A percentile compares a stretch with the other conserved stretches of the same genome.
Conservation (phyloP, 2,797 vertebrate genomes). For the Cossypha polioptera region DNA sequence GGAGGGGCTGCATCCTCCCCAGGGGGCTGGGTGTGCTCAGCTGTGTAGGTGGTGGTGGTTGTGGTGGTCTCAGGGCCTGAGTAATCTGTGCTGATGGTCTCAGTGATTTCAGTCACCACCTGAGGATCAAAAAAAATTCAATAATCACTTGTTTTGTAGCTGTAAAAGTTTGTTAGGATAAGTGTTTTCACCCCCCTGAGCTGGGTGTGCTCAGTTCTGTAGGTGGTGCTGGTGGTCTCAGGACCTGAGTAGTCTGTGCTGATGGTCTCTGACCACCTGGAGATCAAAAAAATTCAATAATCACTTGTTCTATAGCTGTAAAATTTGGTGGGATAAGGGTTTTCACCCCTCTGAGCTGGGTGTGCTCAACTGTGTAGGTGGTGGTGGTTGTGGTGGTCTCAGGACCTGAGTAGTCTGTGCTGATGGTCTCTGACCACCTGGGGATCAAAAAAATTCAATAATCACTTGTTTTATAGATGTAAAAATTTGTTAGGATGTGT, state of each 20-base stretch:
- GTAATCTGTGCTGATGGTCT: constrained; percentile 6
- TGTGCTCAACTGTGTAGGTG: background rate
- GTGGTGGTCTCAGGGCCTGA: background rate
- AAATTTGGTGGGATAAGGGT: background rate
- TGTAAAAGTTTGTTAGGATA: accelerated
- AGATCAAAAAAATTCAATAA: background rate
- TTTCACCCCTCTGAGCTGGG: background rate
- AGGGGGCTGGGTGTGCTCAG: background rate
- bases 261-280: constrained; percentile 42
- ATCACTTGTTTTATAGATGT: background rate
- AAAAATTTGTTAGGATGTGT: accelerated
- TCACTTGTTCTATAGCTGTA: background rate
- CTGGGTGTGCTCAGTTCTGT: background rate
- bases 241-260: background rate
- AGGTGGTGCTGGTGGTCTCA: background rate
- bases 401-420: background rate
- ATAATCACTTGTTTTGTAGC: background rate
- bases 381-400: background rate
- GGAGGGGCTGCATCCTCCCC: constrained; percentile 59
- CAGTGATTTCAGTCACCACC: constrained; percentile 52
- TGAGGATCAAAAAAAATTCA: background rate
- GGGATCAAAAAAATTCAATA: background rate
- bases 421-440: constrained; percentile 45
- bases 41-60: background rate
- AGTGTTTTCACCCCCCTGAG: accelerated